Evolutionary conservation across 2,113 vertebrate species (phyloP), one percentile per base, ranked within the genome.

Genomic region (Sinocyclocheilus rhinocerous): DNA sequence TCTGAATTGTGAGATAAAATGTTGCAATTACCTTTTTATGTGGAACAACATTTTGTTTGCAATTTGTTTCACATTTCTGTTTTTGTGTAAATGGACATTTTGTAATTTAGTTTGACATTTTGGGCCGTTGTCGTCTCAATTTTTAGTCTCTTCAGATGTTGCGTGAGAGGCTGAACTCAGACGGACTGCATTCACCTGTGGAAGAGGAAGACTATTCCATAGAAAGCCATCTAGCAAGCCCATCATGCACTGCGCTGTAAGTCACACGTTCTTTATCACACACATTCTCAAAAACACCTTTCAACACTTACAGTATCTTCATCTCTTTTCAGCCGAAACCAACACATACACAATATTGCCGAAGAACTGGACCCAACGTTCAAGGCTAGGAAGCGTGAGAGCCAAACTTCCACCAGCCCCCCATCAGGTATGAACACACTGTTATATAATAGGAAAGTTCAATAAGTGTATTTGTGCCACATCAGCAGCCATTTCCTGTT

Each of bases 321-420:
- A 13, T 63, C 15, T 86, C 0, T 84, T 87, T 84, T 16, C 89
- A 95, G 89, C 85, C 91, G 89, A 89, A 69, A 82, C 1, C 90
- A 87, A 57, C 90, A 91, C 57, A 90, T 94, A 75, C 91, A 89
- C 59, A 96, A 95, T 89, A 92, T 94, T 4, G 95, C 93, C 0
- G 93, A 96, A 85, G 95, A 95, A 81, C 89, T 95, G 39, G 94
- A 95, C 80, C 95, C 95, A 0, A 96, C 95, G 1, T 96, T 96
- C 87, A 93, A 93, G 76, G 92, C 91, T 57, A 89, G 89, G 67
- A 92, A 90, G n/a, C 84, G 36, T 16, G 92, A 93, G 3, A 84
- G 76, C 45, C 67, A 59, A 13, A 75, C 83, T 24, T 70, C 69
- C 22, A 69, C 29, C 42, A 72, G 39, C 36, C 18, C 84, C 1